Percentiles rank a stretch among this genome's conserved stretches.
Evolutionary conservation across 1,140 invertebrate species (phyloP).

Genomic region (Drosophila pandora): DNA sequence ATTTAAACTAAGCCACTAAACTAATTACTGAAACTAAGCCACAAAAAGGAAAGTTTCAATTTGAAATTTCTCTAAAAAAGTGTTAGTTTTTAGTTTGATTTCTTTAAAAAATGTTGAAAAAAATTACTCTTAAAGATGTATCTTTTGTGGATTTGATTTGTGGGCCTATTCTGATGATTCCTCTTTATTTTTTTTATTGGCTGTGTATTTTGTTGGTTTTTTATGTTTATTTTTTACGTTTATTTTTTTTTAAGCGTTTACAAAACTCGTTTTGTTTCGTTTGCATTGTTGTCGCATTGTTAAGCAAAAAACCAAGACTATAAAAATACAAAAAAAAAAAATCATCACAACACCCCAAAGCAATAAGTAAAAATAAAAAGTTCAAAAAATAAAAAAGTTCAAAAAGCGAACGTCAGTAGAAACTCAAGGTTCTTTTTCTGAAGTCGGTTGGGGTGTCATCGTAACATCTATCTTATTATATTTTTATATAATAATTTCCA

Average conservation of each 20-base stretch:
- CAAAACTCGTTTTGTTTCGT: slow-evolving; percentile 58
- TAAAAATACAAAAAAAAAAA: slow-evolving; percentile 9
- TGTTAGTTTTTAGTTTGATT: too few relatives aligned
- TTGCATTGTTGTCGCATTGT: slow-evolving; percentile 59
- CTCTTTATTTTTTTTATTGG: slow-evolving; percentile 12
- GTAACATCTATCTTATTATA: slow-evolving; percentile 5
- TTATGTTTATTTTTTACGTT: slow-evolving; percentile 1
- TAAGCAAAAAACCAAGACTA: slow-evolving; percentile 24
- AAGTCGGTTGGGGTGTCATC: slow-evolving; percentile 27
- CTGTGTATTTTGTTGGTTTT: slow-evolving; percentile 17
- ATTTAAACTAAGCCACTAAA: background rate
- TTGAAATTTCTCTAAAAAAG: too few relatives aligned
- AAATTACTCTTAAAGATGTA: background rate
- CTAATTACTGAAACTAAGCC: slow-evolving; percentile 5
- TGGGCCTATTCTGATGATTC: slow-evolving; percentile 18
- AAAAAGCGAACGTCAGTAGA: slow-evolving; percentile 38
- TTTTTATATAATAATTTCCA: too few relatives aligned
- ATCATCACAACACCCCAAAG: slow-evolving; percentile 20
- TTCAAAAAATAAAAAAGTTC: background rate
- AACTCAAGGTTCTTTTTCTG: slow-evolving; percentile 57
- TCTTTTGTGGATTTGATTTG: slow-evolving; percentile 5
- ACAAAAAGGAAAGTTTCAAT: slow-evolving; percentile 1
- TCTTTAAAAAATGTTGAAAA: too few relatives aligned
- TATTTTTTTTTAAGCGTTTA: slow-evolving; percentile 44
- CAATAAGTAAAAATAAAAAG: slow-evolving; percentile 23